Evolutionary conservation across 2,113 vertebrate species (phyloP).

Genomic region (Melospiza melodia): DNA sequence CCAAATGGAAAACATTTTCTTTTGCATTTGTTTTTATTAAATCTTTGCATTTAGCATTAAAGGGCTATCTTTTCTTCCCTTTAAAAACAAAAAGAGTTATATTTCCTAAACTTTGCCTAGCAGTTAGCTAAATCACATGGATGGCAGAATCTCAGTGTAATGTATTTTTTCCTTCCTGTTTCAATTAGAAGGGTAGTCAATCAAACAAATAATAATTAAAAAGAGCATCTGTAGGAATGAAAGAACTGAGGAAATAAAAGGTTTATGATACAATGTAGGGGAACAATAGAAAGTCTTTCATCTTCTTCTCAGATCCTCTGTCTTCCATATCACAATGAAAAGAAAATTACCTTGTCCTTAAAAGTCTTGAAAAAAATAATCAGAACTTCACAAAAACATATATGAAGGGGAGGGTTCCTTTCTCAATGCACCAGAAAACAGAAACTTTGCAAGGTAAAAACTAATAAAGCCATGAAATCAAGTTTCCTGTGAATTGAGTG

Average conservation of each 20-base stretch:
- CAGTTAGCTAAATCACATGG: background rate
- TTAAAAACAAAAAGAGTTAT: background rate
- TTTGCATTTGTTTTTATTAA: background rate
- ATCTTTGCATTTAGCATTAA: background rate
- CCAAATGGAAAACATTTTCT: background rate
- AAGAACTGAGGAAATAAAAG: background rate
- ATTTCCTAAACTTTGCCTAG: background rate
- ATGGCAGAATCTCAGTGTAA: background rate
- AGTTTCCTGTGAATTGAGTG: background rate
- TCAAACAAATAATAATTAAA: slow-evolving; percentile 8
- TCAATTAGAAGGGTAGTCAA: background rate
- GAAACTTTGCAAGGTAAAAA: background rate
- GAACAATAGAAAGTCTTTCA: background rate
- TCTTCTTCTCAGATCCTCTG: background rate
- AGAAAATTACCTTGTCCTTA: background rate
- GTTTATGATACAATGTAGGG: background rate
- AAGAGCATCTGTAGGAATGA: background rate
- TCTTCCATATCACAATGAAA: background rate
- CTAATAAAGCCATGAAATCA: background rate
- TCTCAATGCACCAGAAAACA: background rate
- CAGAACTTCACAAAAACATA: background rate
- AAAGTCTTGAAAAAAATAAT: background rate
- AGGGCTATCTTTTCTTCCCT: background rate
- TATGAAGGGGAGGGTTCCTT: fast-evolving
- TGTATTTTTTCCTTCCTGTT: background rate